Base-by-base conservation (phyloP, 2,797 vertebrate genomes). In the Tenualosa ilisha region DNA sequence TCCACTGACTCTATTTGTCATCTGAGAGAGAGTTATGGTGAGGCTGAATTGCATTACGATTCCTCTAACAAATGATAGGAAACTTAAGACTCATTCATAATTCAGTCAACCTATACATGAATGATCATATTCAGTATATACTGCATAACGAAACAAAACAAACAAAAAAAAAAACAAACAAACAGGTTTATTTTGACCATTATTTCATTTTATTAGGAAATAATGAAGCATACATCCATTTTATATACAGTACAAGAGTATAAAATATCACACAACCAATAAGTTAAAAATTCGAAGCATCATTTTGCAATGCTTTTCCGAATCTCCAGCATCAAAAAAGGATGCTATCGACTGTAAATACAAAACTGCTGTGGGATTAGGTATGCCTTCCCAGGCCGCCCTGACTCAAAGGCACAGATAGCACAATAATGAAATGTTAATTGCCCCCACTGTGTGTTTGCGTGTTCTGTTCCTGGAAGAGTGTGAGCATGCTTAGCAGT, bases 231-330 rank as follows among this genome's bases (percentile, higher is more conserved):
- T 90, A 88, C 83, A 92, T 53, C 88, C 43, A 88, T 89, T 86
- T 92, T 90, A 92, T 92, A 93, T 92, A 94, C 92, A 94, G 82
- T 92, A 84, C 81, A 81, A 89, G 82, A 89, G 88, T 90, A 89
- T 89, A 81, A 20, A 92, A 85, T 88, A 89, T 89, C 86, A 89
- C 89, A 93, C 87, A 93, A 90, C 85, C 89, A 91, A 92, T 93
- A 94, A 94, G 93, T 93, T 93, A 93, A 94, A 91, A 91, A 91
- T 75, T 90, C 82, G 37, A 88, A 87, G 63, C 72, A 37, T 43
- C 40, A n/a, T 37, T 43, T 79, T 79, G 72, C 72, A 79, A 43
- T 79, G 72, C 40, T 79, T 79, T 79, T 40, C 72, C 15, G 17
- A 79, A 9, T 6, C 6, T 31, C 40, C 31, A 22, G 37, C 72